phyloP scores from a whole-genome alignment of 2,113 vertebrate species.

The Anser cygnoides region DNA sequence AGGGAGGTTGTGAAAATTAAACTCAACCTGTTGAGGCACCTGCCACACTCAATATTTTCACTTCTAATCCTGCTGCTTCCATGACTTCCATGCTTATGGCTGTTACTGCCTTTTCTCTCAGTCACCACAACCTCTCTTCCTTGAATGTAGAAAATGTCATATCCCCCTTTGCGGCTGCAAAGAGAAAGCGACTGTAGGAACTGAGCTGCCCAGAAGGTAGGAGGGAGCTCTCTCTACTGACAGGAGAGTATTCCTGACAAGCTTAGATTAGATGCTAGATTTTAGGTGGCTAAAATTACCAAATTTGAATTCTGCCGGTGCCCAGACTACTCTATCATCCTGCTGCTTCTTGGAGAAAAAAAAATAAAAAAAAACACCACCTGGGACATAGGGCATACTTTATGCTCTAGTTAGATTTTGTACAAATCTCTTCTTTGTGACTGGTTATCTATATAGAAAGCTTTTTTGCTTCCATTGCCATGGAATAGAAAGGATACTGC shows the following conservation, averaged over 20 bases:
- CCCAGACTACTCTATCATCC: not conserved
- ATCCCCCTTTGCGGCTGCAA: not conserved
- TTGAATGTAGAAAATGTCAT: not conserved
- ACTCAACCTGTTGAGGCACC: not conserved
- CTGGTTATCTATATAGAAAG: not conserved
- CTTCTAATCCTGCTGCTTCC: not conserved
- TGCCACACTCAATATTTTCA: not conserved
- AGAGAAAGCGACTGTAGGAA: not conserved
- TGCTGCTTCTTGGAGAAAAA: not conserved
- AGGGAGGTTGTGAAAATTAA: not conserved
- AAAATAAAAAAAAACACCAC: not conserved
- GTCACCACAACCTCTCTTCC: not conserved
- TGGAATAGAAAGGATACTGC: not conserved
- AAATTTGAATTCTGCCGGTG: not conserved
- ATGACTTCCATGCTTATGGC: not conserved
- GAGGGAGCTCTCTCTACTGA: not conserved
- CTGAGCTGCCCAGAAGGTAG: not conserved
- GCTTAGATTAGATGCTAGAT: not conserved
- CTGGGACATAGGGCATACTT: not conserved
- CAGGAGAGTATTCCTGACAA: not conserved
- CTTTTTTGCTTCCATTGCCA: not conserved
- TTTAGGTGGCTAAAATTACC: not conserved
- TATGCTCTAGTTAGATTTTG: not conserved
- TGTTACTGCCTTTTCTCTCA: not conserved
- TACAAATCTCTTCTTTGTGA: not conserved